A percentile compares a stretch with the other conserved stretches of the same genome.
Conservation (phyloP, 2,113 vertebrate species). For the Halcyon malimbica region DNA sequence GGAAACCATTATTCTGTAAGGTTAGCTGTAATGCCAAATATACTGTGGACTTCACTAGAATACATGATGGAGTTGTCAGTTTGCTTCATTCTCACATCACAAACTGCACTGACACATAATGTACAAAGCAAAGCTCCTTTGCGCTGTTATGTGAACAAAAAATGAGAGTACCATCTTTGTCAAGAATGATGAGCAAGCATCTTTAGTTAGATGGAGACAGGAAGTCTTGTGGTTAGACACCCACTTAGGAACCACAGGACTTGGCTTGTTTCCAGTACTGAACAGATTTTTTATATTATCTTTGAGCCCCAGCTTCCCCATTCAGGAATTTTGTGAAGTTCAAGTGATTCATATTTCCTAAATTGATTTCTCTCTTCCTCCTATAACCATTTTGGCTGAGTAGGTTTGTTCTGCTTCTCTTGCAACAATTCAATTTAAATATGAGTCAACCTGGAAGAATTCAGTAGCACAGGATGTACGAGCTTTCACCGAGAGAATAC, state of each 20-base stretch:
- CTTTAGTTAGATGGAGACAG: not conserved
- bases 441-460: not conserved
- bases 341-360: conserved; percentile 14
- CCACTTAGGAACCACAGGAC: not conserved
- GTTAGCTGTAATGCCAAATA: not conserved
- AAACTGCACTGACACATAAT: not conserved
- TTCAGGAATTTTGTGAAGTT: not conserved
- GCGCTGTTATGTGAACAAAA: not conserved
- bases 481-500: not conserved
- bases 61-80: not conserved
- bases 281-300: not conserved
- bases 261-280: not conserved
- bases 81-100: not conserved
- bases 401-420: not conserved
- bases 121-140: not conserved
- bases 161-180: not conserved
- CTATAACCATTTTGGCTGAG: not conserved
- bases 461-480: not conserved
- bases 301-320: not conserved
- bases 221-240: not conserved
- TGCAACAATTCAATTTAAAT: not conserved
- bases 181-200: conserved; percentile 5
- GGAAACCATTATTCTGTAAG: not conserved
- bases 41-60: not conserved
- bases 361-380: not conserved